Evolutionary conservation across 2,113 vertebrate species (phyloP), one percentile per base, ranked within the genome.

Genomic region (Cyrtonyx montezumae): DNA sequence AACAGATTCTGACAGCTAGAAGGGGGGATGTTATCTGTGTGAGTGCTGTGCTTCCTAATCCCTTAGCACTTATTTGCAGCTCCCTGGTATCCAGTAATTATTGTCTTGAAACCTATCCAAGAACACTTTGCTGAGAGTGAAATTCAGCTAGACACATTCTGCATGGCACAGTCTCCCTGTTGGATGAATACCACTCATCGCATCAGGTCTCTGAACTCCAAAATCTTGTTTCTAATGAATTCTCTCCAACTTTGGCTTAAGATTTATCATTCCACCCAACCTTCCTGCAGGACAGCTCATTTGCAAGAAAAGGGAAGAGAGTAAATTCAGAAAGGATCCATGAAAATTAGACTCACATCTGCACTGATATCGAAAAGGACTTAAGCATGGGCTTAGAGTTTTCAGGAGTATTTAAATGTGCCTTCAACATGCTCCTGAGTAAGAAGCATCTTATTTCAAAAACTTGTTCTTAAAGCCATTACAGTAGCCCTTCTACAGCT

Each of bases 21-120:
- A 63, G 4, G 1, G 6, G 25, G 18, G 55, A 69, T 28, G 82
- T 26, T 68, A 74, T 79, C 84, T 48, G 19, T 61, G 42, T 66
- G 49, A 84, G 19, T 34, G 56, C 83, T 93, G 28, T 49, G 56
- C 79, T 91, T 90, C 90, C 48, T 94, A 26, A 14, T 84, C 87
- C 91, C 83, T 91, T 87, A 94, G 62, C 68, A 67, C 56, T 95
- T 93, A 87, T 95, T 96, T 96, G 76, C 84, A 94, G 76, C 73
- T 91, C 82, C 69, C 45, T 49, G 40, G 45, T 78, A 91, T 61
- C 82, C 71, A 66, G 34, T 80, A 93, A 94, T 95, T 94, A 86
- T 86, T 91, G 76, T 34, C 42, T 85, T 96, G 93, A 87, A 92
- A 61, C 2, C 2, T 13, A 83, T 94, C 90, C 91, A 93, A 80